A percentile compares a stretch with the other conserved stretches of the same genome.
Conservation (phyloP, 2,113 vertebrate genomes). For the Coryphaenoides rupestris region DNA sequence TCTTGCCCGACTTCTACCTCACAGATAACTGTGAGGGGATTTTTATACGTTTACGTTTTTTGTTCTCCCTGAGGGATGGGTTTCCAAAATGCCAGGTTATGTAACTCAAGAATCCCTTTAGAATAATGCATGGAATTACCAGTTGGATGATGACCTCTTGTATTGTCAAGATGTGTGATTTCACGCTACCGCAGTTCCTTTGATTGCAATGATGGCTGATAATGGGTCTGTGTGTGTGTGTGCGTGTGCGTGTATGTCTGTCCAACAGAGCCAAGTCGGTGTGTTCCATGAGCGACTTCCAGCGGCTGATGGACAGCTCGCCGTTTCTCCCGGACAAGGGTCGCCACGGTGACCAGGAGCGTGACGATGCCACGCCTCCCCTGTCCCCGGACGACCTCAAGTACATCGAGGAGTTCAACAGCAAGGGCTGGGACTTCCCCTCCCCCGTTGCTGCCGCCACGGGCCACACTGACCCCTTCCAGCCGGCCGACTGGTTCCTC, state of each 20-base stretch:
- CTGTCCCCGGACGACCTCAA: constrained; percentile 96
- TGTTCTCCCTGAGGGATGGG: constrained; percentile 16
- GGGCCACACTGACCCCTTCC: constrained; percentile 72
- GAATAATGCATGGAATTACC: constrained; percentile 49
- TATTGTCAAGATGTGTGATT: no score
- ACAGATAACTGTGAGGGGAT: constrained; percentile 22
- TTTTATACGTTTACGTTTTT: background rate
- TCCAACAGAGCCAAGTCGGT: constrained; percentile 88
- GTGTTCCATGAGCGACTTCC: constrained; percentile 98
- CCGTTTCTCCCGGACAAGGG: constrained; percentile 93
- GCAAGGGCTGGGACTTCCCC: constrained; percentile 86
- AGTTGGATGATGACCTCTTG: no score
- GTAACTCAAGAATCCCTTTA: constrained; percentile 6
- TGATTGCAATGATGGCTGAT: no score
- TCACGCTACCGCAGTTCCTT: no score
- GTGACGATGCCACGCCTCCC: constrained; percentile 87
- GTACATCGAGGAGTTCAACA: constrained; percentile 95
- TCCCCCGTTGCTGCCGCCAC: constrained; percentile 35
- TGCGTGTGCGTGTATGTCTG: constrained; percentile 23
- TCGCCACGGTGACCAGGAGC: constrained; percentile 65
- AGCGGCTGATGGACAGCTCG: constrained; percentile 94
- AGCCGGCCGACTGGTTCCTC: constrained; percentile 87
- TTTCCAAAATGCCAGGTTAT: background rate
- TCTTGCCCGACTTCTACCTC: background rate
- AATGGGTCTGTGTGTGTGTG: constrained; percentile 1